Evolutionary conservation across 2,113 vertebrate genomes (phyloP), one percentile per base, ranked within the genome.

Genomic region (Motacilla alba): DNA sequence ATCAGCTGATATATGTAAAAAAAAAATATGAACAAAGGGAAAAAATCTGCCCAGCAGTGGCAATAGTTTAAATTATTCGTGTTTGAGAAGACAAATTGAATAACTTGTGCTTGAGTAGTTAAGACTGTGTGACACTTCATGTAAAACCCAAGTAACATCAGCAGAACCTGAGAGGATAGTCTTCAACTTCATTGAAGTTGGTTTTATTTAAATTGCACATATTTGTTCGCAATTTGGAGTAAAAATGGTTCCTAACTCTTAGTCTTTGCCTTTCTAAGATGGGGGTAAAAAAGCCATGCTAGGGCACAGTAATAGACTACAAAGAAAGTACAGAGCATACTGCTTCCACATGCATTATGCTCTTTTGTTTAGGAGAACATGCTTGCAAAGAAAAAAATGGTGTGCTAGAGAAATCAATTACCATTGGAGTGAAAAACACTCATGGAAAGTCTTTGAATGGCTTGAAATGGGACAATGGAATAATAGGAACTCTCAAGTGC

Each of bases 11-110:
- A 15, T 28, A 49, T 62, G 55, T 56, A 11, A 15, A 27, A 43
- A 14, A 47, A 49, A 26, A 31, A 56, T 1, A n/a, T 1, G 1
- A 41, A 37, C 19, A 46, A 24, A 30, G 3, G 15, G 3, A 11
- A 69, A 82, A 90, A 62, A 28, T 43, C n/a, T 76, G 7, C 21
- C 24, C 15, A 72, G 18, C 11, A 60, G 26, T 53, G 26, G 28
- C 44, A 80, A 43, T 21, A 46, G 6, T 79, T 11, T 33, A 8
- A 47, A 78, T 44, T 50, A 52, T 11, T 27, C 76, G 12, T 41
- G 15, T 72, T 37, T 41, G 10, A 79, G 33, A 70, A 73, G 22
- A 60, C 6, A 35, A 39, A 60, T 11, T 33, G 7, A 50, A 78
- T 44, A 43, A 60, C 9, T 16, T 79, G 17, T 37, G 14, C 60